Percentiles rank a stretch among this genome's conserved stretches.
Evolutionary conservation across 2,888 invertebrate genomes (phyloP).

Genomic region (Junonia oenone): DNA sequence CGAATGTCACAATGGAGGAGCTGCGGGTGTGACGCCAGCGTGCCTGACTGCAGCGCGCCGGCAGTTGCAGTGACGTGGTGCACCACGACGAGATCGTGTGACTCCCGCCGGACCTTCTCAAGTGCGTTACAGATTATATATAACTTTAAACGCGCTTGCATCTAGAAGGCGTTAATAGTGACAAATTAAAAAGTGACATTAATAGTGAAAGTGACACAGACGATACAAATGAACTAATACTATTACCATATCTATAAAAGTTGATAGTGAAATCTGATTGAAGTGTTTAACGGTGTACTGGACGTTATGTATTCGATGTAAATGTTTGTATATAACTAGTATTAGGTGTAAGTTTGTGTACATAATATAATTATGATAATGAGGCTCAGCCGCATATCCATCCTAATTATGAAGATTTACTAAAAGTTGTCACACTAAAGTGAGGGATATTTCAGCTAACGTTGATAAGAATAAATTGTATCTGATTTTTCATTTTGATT

Average conservation of each 20-base stretch:
- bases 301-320: conserved; percentile 44
- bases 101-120: conserved; percentile 77
- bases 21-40: conserved; percentile 89
- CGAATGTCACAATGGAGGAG: conserved; percentile 86
- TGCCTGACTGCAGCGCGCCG: conserved; percentile 77
- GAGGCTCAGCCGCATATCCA: conserved; percentile 71
- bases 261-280: conserved; percentile 23
- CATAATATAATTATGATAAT: conserved; percentile 45
- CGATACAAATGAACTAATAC: conserved; percentile 17
- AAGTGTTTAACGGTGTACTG: conserved; percentile 31
- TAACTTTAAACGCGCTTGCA: conserved; percentile 35
- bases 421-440: neutral
- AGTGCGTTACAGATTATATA: conserved; percentile 67
- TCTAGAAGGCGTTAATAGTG: conserved; percentile 33
- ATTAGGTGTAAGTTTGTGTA: conserved; percentile 28
- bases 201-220: conserved; percentile 17
- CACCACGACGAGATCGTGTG: conserved; percentile 76
- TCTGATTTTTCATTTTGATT: neutral
- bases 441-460: neutral
- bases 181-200: conserved; percentile 20
- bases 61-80: conserved; percentile 74
- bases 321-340: conserved; percentile 52
- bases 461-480: neutral
- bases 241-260: conserved; percentile 31
- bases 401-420: conserved; percentile 43